A percentile compares a stretch with the other conserved stretches of the same genome.
Conservation (phyloP, 2,797 vertebrate species). For the Cetoscarus ocellatus region DNA sequence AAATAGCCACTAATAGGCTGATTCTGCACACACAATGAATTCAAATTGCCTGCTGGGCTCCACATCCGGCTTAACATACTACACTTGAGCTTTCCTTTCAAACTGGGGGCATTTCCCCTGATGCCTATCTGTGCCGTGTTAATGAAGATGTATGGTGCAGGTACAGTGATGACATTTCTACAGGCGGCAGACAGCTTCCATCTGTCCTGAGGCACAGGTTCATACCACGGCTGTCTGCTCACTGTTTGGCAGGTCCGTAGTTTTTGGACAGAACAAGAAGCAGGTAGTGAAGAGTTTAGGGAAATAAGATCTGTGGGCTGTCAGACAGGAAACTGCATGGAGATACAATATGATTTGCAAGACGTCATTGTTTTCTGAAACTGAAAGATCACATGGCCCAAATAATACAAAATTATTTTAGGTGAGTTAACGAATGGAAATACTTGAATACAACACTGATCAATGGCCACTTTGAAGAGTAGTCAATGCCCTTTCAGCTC, state of each 20-base stretch:
- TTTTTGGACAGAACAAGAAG: constrained; percentile 41
- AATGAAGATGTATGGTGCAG: constrained; percentile 77
- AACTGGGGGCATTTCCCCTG: constrained; percentile 60
- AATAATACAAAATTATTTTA: background rate
- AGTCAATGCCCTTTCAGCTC: too few relatives aligned
- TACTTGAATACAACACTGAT: too few relatives aligned
- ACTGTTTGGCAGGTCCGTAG: constrained; percentile 46
- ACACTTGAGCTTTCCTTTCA: constrained; percentile 59
- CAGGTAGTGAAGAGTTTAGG: constrained; percentile 22
- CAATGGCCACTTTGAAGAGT: too few relatives aligned
- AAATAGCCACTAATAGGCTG: constrained; percentile 60
- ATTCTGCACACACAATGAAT: constrained; percentile 65
- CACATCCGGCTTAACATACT: constrained; percentile 46
- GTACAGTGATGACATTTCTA: constrained; percentile 70
- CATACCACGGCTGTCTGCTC: constrained; percentile 49
- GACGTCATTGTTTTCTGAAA: constrained; percentile 30
- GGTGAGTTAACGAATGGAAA: too few relatives aligned
- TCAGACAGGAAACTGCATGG: constrained; percentile 34
- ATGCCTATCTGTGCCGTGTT: constrained; percentile 61
- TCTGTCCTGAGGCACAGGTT: constrained; percentile 54
- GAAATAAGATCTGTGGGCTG: constrained; percentile 29
- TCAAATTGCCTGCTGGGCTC: constrained; percentile 51
- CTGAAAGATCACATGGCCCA: background rate
- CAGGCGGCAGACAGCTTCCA: constrained; percentile 63
- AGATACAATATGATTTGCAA: constrained; percentile 21